Base-by-base conservation (phyloP, 2,888 invertebrate genomes). In the Nemoura dubitans region DNA sequence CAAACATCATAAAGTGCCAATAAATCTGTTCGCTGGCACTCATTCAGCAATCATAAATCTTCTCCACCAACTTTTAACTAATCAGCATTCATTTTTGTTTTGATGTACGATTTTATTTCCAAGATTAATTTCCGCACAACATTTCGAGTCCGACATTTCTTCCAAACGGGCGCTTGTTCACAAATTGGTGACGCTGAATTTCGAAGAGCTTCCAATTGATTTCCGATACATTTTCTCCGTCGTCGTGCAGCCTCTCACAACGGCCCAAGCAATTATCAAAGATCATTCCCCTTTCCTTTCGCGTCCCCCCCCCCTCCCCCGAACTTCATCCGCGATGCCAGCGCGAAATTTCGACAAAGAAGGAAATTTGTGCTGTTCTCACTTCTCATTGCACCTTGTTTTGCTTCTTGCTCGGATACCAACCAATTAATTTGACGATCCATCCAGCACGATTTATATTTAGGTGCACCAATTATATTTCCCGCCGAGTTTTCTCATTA, bases 401-500 rank as follows among this genome's bases (percentile, higher is more conserved):
- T 28, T 78, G 78, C 28, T 78, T 26, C 78, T 78, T 78, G 28
- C 78, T 78, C n/a, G 78, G 78, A 78, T 78, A 28, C 3, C 78
- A 27, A 5, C 27, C 78, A 26, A 78, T 78, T 78, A 78, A 78
- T 78, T 78, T 78, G 26, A 7, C 78, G 78, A 78, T 78, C 78
- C 28, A 26, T 78, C 78, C 28, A 26, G 28, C 78, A 78, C 78
- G 78, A 78, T 78, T 78, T 26, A 27, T 78, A 78, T 78, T 78
- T 78, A 27, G 28, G 78, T 28, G 78, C 78, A 78, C 78, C 78
- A 78, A 78, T 78, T 78, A 78, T 78, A 78, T 78, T 78, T 78
- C 78, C 78, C 28, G 10, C 21, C 16, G 26, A 78, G 78, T 27
- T 78, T 27, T 78, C 78, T 78, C 78, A 78, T 78, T 78, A 78